phyloP scores from a whole-genome alignment of 2,888 invertebrate genomes.

The Cephus pulcher region DNA sequence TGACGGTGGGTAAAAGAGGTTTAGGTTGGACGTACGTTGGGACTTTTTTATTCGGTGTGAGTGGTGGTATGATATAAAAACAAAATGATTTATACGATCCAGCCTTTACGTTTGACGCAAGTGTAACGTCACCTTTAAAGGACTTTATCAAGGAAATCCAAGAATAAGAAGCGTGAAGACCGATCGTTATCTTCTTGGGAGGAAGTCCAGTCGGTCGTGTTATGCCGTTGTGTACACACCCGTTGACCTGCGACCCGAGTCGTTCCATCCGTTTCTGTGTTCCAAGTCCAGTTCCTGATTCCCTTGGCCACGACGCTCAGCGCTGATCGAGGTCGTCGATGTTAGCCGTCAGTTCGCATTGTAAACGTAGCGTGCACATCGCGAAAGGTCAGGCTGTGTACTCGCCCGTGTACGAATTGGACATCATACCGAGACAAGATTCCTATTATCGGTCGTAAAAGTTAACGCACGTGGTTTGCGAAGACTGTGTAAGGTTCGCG shows the following conservation, averaged over 20 bases:
- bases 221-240: constrained; percentile 63
- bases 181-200: constrained; percentile 32
- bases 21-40: too few relatives aligned
- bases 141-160: too few relatives aligned
- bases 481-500: constrained; percentile 3
- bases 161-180: constrained; percentile 26
- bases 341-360: constrained; percentile 42
- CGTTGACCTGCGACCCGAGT: constrained; percentile 55
- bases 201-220: constrained; percentile 52
- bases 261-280: constrained; percentile 38
- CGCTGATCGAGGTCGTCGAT: constrained; percentile 45
- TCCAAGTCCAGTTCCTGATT: constrained; percentile 42
- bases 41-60: too few relatives aligned
- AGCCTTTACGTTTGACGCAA: not conserved
- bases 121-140: too few relatives aligned
- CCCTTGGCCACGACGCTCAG: constrained; percentile 31
- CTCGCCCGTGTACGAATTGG: constrained; percentile 33
- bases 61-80: not conserved
- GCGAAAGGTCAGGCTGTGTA: constrained; percentile 36
- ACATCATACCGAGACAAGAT: constrained; percentile 32
- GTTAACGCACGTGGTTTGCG: not conserved
- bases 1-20: too few relatives aligned
- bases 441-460: constrained; percentile 24
- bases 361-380: constrained; percentile 34
- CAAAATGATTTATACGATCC: constrained; percentile 15